A percentile compares a stretch with the other conserved stretches of the same genome.
phyloP scores from a whole-genome alignment of 2,797 vertebrate genomes.

The Falco cherrug region DNA sequence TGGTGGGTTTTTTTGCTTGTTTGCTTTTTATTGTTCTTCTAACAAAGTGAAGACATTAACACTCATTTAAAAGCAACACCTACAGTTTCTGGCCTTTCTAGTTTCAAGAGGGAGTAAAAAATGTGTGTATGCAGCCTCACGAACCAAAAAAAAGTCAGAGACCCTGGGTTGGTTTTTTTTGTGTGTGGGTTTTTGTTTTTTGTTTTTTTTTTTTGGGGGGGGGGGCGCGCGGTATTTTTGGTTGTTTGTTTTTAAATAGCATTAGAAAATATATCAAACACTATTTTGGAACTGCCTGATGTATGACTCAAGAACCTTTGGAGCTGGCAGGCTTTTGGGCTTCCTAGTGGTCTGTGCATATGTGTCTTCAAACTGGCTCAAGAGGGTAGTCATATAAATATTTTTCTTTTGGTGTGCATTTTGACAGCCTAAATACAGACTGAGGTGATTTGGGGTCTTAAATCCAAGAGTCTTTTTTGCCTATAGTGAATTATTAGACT shows the following conservation, averaged over 20 bases:
- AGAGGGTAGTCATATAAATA: neutral
- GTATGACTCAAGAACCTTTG: neutral
- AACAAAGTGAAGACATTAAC: neutral
- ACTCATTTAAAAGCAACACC: neutral
- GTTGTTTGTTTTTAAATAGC: no score
- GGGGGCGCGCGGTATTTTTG: no score
- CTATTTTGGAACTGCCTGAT: neutral
- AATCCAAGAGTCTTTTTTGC: neutral
- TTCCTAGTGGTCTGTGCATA: neutral
- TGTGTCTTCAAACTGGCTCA: neutral
- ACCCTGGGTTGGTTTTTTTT: no score
- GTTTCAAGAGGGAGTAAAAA: neutral
- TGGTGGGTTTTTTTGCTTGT: no score
- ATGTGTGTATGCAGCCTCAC: rapidly evolving
- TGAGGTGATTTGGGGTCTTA: neutral
- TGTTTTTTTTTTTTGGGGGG: neutral
- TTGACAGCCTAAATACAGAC: neutral
- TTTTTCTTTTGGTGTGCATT: neutral
- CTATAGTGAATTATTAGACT: neutral
- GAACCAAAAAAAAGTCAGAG: neutral
- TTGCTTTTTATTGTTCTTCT: neutral
- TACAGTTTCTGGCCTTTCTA: neutral
- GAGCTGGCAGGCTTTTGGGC: neutral
- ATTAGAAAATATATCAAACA: neutral
- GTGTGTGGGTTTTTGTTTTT: no score